Percentiles rank a stretch among this genome's conserved stretches.
Evolutionary conservation across 2,888 invertebrate genomes (phyloP).

Genomic region (Apantesis nais): DNA sequence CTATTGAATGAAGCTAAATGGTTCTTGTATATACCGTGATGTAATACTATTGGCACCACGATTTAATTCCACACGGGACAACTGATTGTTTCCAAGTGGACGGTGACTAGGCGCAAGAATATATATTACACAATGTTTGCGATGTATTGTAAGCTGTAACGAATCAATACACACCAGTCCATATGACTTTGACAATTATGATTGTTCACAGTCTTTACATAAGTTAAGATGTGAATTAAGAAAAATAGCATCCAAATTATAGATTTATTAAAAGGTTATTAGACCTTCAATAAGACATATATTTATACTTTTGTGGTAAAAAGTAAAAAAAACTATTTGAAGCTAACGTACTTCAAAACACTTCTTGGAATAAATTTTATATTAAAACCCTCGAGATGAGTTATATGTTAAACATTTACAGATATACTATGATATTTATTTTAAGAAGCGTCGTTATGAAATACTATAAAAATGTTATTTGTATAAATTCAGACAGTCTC

Average conservation of each 20-base stretch:
- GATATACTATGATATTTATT: background rate
- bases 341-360: background rate
- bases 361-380: background rate
- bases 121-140: constrained; percentile 9
- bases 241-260: constrained; percentile 8
- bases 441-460: background rate
- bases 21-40: constrained; percentile 57
- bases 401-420: background rate
- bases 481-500: constrained; percentile 25
- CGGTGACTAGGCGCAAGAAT: background rate
- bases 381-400: background rate
- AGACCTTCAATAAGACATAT: background rate
- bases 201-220: constrained; percentile 20
- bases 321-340: background rate
- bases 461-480: background rate
- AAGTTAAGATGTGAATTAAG: constrained; percentile 7
- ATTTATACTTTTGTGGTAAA: background rate
- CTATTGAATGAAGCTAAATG: constrained; percentile 63
- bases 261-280: background rate
- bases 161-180: constrained; percentile 11
- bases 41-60: constrained; percentile 62
- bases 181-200: constrained; percentile 16
- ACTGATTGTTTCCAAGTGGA: constrained; percentile 16
- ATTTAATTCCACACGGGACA: constrained; percentile 51
- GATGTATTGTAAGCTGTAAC: constrained; percentile 6